Conservation (phyloP, 2,797 vertebrate genomes). For the Enteromius viviparus region DNA sequence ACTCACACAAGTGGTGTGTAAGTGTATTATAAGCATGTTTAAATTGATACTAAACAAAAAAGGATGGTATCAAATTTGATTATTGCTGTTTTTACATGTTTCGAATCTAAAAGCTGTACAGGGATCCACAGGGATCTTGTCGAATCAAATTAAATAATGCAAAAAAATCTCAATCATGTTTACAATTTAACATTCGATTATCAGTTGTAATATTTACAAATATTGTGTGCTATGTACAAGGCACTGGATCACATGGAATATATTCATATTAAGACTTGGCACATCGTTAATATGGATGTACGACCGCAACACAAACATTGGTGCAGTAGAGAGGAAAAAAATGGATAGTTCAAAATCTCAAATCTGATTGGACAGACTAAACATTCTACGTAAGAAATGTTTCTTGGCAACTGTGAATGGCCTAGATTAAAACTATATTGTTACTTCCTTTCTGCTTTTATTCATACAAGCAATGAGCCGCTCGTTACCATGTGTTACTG, state of each 20-base stretch:
- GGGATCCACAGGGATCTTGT: constrained; percentile 19
- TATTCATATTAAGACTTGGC: neutral
- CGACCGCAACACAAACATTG: neutral
- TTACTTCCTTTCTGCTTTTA: constrained; percentile 18
- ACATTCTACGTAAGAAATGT: neutral
- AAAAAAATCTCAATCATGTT: neutral
- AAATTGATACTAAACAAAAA: neutral
- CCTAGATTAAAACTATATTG: neutral
- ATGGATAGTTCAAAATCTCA: neutral
- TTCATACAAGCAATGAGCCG: neutral
- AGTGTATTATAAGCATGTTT: constrained; percentile 9
- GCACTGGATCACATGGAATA: constrained; percentile 41
- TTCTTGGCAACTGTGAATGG: constrained; percentile 2
- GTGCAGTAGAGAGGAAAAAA: neutral
- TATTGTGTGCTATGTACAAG: constrained; percentile 53
- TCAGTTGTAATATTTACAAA: constrained; percentile 47
- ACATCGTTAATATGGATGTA: constrained; percentile 13
- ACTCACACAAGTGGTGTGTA: constrained; percentile 8
- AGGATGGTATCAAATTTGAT: constrained; percentile 35
- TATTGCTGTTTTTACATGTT: constrained; percentile 30
- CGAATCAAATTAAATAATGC: constrained; percentile 2
- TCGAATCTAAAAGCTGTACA: constrained; percentile 35
- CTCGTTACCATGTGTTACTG: neutral
- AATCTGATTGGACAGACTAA: neutral
- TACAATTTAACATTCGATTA: neutral